Evolutionary conservation across 2,797 vertebrate genomes (phyloP).

Genomic region (Spea hammondii): DNA sequence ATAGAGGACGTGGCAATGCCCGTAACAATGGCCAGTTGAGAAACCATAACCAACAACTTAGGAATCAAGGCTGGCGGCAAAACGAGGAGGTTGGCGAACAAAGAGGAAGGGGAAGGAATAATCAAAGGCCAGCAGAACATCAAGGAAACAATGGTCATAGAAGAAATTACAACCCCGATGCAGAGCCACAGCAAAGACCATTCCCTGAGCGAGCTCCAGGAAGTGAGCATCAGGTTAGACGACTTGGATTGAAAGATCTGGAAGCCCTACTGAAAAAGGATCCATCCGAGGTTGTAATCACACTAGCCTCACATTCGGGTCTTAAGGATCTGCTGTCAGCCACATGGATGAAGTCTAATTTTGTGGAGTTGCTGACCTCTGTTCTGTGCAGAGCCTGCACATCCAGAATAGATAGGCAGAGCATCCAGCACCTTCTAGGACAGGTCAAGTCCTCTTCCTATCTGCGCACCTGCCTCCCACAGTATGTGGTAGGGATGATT

Average conservation of each 20-base stretch:
- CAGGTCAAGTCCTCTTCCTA: conserved; percentile 83
- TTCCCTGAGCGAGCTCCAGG: conserved; percentile 35
- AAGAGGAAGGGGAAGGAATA: conserved; percentile 35
- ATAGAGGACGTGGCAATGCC: conserved; percentile 51
- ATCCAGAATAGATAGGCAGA: conserved; percentile 72
- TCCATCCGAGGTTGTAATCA: conserved; percentile 78
- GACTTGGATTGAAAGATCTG: conserved; percentile 74
- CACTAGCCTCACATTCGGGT: conserved; percentile 70
- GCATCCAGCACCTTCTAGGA: conserved; percentile 74
- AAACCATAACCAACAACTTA: conserved; percentile 55
- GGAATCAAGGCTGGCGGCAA: conserved; percentile 52
- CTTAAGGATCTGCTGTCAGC: conserved; percentile 70
- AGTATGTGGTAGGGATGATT: conserved; percentile 74
- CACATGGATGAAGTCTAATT: conserved; percentile 66
- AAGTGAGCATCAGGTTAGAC: conserved; percentile 56
- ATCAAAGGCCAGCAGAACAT: conserved; percentile 28
- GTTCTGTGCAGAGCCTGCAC: conserved; percentile 80
- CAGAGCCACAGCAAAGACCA: conserved; percentile 50
- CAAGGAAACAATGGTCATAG: conserved; percentile 40
- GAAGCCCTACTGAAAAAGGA: conserved; percentile 78
- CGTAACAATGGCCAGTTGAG: conserved; percentile 36
- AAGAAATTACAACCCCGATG: conserved; percentile 56
- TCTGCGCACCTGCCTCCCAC: conserved; percentile 74
- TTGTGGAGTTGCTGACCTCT: conserved; percentile 79
- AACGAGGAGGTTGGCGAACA: conserved; percentile 51